Base-by-base conservation (phyloP, 2,797 vertebrate species). In the Hippoglossus hippoglossus region DNA sequence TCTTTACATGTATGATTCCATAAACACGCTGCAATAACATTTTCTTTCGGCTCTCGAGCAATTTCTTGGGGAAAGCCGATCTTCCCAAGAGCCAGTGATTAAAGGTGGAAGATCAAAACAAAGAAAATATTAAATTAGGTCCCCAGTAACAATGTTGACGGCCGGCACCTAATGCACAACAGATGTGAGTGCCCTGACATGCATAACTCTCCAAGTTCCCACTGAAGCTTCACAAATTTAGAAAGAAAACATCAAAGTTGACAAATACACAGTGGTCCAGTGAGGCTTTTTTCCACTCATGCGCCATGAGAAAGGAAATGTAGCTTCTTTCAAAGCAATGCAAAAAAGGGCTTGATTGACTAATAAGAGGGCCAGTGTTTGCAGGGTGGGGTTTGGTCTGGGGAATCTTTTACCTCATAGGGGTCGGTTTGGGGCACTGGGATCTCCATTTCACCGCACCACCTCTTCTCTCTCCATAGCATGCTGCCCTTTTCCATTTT, bases 21-120 rank as follows among this genome's bases (percentile, higher is more conserved):
- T 97, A 98, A 98, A 98, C 97, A 98, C 93, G 91, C 95, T 97
- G 94, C 96, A 97, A 98, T 98, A 98, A 98, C 96, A 97, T 98
- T 97, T 95, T 97, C 96, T 96, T 96, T 97, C 95, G 93, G 95
- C 96, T 96, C 95, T 93, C 77, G 95, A 96, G 96, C 96, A 96
- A 96, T 98, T 98, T 97, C 95, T 95, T 92, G 95, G 91, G 94
- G 97, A 97, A 98, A 98, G 92, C 89, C 89, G 97, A 98, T 98
- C 96, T 96, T 96, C 96, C 96, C 96, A 95, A 86, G 89, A 97
- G 96, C 94, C 96, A 94, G 95, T 97, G 96, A 96, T 97, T 97
- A 97, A 97, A 98, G 96, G 96, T 98, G 95, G 95, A 97, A 96
- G 97, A 97, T 97, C 96, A 97, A 97, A 97, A 96, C 96, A 96